These are phyloP conservation scores for Sminthopsis crassicaudata DNA, from an alignment of 2,113 vertebrate genomes.

Conservation along the genomic window DNA sequence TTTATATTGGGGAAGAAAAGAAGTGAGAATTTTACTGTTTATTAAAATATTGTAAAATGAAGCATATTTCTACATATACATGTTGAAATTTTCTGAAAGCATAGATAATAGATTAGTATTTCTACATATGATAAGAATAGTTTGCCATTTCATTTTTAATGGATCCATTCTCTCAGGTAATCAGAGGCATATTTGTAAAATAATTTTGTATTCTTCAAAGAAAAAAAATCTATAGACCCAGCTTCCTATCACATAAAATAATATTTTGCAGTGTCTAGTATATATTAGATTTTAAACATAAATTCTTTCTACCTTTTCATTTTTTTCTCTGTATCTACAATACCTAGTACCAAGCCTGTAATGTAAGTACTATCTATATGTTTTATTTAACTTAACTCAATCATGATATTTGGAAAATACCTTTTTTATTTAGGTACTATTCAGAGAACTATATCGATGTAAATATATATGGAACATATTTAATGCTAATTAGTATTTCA, in stretches of 20 bases:
- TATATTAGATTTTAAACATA: background rate
- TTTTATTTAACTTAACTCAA: background rate
- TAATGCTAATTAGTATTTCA: background rate
- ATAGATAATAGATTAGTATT: background rate
- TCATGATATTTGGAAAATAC: background rate
- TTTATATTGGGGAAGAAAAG: background rate
- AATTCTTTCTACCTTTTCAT: background rate
- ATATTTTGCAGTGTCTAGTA: background rate
- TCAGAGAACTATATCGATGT: background rate
- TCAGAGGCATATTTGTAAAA: background rate
- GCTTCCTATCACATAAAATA: background rate
- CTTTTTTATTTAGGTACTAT: background rate
- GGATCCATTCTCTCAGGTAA: too few species aligned
- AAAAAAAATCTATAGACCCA: background rate
- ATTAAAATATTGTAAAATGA: background rate
- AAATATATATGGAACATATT: background rate
- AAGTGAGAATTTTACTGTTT: background rate
- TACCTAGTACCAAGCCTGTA: background rate
- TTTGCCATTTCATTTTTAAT: too few species aligned
- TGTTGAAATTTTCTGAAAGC: background rate
- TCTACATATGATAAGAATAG: background rate
- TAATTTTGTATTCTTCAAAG: background rate
- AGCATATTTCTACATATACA: background rate
- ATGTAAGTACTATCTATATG: background rate
- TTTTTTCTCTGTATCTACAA: conserved; percentile 3